phyloP scores from a whole-genome alignment of 2,113 vertebrate genomes.

The Tupaia chinensis region DNA sequence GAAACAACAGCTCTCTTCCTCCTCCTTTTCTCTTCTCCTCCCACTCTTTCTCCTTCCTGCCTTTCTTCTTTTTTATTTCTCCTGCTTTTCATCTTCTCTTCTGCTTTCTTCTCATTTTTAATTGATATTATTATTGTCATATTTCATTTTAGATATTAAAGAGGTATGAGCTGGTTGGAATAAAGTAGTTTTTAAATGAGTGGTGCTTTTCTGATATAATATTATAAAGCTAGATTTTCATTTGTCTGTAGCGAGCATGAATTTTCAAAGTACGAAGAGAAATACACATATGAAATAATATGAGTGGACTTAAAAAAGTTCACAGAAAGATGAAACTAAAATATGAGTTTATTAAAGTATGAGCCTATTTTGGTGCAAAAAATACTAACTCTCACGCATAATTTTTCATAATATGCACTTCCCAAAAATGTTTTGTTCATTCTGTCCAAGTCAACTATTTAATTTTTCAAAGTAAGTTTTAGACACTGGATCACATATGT shows the following conservation, averaged over 20 bases:
- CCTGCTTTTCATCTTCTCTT: rapidly evolving
- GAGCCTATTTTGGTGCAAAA: no score
- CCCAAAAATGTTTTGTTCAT: not conserved
- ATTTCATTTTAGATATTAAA: not conserved
- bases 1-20: not conserved
- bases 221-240: not conserved
- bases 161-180: not conserved
- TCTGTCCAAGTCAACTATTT: not conserved
- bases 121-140: not conserved
- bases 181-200: not conserved
- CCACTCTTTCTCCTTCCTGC: not conserved
- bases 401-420: no score
- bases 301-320: no score
- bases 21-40: not conserved
- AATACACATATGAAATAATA: not conserved
- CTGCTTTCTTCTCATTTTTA: not conserved
- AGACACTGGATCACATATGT: not conserved
- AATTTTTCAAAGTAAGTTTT: not conserved
- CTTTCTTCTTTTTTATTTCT: not conserved
- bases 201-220: not conserved
- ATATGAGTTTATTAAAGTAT: no score
- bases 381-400: no score
- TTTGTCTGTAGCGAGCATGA: not conserved
- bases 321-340: no score
- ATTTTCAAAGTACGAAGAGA: not conserved